Base-by-base conservation (phyloP, 2,888 invertebrate species). In the Tetropium fuscum region DNA sequence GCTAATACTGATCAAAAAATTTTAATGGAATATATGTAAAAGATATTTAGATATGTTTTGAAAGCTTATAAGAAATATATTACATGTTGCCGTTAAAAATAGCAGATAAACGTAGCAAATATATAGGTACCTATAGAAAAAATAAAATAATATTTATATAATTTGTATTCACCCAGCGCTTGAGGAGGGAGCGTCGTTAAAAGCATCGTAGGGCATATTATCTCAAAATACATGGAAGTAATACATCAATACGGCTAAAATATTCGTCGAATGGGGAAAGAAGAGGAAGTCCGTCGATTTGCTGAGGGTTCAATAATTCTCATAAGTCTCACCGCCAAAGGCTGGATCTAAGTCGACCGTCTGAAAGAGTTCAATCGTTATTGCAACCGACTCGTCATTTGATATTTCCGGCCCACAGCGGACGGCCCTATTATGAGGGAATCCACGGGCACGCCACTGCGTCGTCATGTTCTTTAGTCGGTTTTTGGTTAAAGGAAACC, bases 281-380 rank as follows among this genome's bases (percentile, higher is more conserved):
- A 56, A 57, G 51, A 55, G 66, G 66, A 68, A 66, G 62, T 49
- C 60, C 63, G 56, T 53, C 60, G 64, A 66, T 66, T 64, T 62
- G 56, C 49, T 47, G 60, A 60, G 53, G 60, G 58, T 63, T 62
- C 64, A 66, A 66, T 68, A 61, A 68, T 65, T 66, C 62, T 56
- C 53, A 66, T 60, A 36, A 55, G 51, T 53, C 19, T 49, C 49
- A 8, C 54, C 58, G 57, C 57, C 54, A 56, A 69, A 58, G 55
- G 63, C 44, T 60, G 56, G 67, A 67, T 69, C 69, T 67, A 69
- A 69, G 69, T 54, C 64, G 51, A 8, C 43, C 62, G 53, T 69
- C 69, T 65, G 67, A 68, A 69, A 60, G 57, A 67, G 69, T 65
- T 69, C 69, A 67, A 69, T 69, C 69, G 69, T 66, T 67, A 67